Base-by-base conservation (phyloP, 2,113 vertebrate genomes). In the Microtus richardsoni region DNA sequence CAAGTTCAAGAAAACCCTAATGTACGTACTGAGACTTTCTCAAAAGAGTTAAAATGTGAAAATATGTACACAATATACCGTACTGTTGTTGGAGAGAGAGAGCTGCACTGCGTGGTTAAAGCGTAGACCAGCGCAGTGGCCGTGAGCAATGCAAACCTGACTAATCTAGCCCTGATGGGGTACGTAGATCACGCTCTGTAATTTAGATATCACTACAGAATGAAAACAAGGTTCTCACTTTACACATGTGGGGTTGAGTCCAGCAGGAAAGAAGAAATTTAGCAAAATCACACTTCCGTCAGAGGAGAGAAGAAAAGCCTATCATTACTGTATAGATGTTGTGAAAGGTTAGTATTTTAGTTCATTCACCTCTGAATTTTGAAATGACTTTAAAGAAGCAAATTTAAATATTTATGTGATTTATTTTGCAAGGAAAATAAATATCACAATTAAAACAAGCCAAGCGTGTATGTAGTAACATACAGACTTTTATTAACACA, bases 371-470 rank as follows among this genome's bases (percentile, higher is more conserved):
- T 11, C 4, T 44, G 17, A 64, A 0, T 19, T n/a, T 79, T 66
- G 39, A 87, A 92, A 68, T 83, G 26, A 39, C 66, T 88, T 80
- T 9, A 60, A 49, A 90, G 9, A 71, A 47, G 28, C 9, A 17
- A 78, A 44, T 49, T 73, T 84, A 85, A 7, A 22, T 60, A 87
- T 62, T 71, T 62, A 2, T 70, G 39, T 62, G 28, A 3, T 62
- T 9, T 62, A 26, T 79, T 93, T 75, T 74, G 36, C 6, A 86
- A 78, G 88, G 24, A 91, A 66, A 52, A 73, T 6, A 88, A 36
- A 88, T 92, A 73, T 13, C 36, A 90, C 39, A 71, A 47, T 92
- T 75, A 82, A 94, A 89, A 91, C 49, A 89, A 36, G 44, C 13
- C 28, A 54, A 52, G 22, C 88, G 7, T 78, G 11, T 33, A 28